Percentiles rank a stretch among this genome's conserved stretches.
Conservation (phyloP, 2,113 vertebrate species). For the Microcebus griseorufus region DNA sequence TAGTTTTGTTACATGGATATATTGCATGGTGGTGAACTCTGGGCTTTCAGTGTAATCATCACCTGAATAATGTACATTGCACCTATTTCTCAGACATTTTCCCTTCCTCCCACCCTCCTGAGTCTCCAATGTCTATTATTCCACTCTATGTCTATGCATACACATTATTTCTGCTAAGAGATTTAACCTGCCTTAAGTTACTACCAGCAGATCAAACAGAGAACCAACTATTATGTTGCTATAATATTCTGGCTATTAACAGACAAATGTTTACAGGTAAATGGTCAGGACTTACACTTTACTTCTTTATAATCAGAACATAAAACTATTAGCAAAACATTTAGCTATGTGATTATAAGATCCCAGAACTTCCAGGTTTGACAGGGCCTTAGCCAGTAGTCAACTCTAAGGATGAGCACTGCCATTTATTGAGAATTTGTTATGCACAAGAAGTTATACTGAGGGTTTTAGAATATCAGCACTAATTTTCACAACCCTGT, state of each 20-base stretch:
- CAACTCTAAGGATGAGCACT: background rate
- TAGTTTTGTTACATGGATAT: no score
- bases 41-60: no score
- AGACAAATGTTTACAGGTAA: background rate
- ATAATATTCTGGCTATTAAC: background rate
- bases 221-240: background rate
- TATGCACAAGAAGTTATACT: background rate
- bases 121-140: no score
- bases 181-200: constrained; percentile 29
- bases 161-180: background rate
- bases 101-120: no score
- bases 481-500: background rate
- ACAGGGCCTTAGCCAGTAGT: background rate
- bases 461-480: background rate
- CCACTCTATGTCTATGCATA: no score
- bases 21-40: no score
- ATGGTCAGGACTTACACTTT: background rate
- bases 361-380: background rate
- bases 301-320: background rate
- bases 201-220: background rate
- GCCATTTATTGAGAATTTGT: background rate
- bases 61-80: no score
- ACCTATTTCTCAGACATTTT: no score
- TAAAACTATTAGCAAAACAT: constrained; percentile 41
- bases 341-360: background rate